Percentiles rank a stretch among this genome's conserved stretches.
Evolutionary conservation across 2,797 vertebrate genomes (phyloP).

Genomic region (Paedocypris micromegethes): DNA sequence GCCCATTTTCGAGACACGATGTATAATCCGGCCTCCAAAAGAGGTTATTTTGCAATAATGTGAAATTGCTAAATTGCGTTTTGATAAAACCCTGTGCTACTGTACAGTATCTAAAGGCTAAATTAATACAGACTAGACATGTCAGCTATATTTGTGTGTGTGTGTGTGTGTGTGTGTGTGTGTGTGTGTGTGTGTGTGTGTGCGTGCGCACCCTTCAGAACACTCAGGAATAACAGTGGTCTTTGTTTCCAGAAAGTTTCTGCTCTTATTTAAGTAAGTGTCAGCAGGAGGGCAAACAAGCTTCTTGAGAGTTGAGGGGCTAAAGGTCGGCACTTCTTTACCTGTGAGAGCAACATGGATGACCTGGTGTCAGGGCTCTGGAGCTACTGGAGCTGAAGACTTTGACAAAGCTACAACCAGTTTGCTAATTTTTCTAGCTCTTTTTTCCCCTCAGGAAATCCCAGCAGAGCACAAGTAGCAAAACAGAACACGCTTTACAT

Average conservation of each 20-base stretch:
- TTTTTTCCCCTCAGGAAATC: slow-evolving; percentile 3
- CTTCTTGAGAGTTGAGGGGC: slow-evolving; percentile 59
- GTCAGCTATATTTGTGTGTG: not conserved
- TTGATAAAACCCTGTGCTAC: not conserved
- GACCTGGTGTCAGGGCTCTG: slow-evolving; percentile 36
- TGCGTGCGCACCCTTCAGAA: not conserved
- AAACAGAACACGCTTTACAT: no score
- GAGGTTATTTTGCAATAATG: not conserved
- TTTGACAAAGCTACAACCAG: slow-evolving; percentile 35
- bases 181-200: slow-evolving; percentile 26
- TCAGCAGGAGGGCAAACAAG: slow-evolving; percentile 53
- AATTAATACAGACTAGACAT: not conserved
- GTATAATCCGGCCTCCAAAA: not conserved
- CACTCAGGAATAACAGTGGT: slow-evolving; percentile 46
- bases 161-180: slow-evolving; percentile 14
- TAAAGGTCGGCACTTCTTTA: slow-evolving; percentile 57
- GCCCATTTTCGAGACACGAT: not conserved
- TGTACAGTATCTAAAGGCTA: slow-evolving; percentile 2
- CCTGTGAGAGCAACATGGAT: slow-evolving; percentile 44
- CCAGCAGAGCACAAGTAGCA: not conserved
- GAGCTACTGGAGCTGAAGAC: slow-evolving; percentile 25
- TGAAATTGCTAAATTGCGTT: not conserved
- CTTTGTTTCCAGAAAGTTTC: slow-evolving; percentile 47
- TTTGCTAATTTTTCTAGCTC: slow-evolving; percentile 16
- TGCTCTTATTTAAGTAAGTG: slow-evolving; percentile 55